A percentile compares a stretch with the other conserved stretches of the same genome.
These are phyloP conservation scores for Goniozus legneri DNA, from an alignment of 1,140 invertebrate species.

Conservation along the genomic window DNA sequence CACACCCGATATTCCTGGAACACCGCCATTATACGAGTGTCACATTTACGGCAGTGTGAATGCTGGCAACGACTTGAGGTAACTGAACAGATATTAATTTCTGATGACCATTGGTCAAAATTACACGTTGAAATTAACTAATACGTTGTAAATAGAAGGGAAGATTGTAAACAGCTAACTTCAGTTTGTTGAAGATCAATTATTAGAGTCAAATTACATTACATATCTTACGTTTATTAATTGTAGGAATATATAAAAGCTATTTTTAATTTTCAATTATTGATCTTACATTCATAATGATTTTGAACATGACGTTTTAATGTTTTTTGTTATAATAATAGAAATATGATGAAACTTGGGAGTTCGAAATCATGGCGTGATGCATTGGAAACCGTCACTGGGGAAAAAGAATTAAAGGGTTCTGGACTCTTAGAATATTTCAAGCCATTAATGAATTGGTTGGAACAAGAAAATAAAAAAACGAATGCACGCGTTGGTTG, in stretches of 20 bases:
- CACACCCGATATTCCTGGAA: conserved; percentile 59
- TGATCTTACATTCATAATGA: too few species aligned
- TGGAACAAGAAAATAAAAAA: conserved; percentile 70
- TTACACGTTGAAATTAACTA: too few species aligned
- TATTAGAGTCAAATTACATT: too few species aligned
- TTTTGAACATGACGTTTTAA: neutral
- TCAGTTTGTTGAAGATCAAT: too few species aligned
- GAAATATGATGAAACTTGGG: conserved; percentile 74
- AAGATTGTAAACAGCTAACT: too few species aligned
- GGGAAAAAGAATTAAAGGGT: conserved; percentile 69
- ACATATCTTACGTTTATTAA: too few species aligned
- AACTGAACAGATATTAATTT: too few species aligned
- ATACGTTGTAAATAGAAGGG: too few species aligned
- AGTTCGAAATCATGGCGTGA: conserved; percentile 77
- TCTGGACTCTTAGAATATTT: conserved; percentile 74
- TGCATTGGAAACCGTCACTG: conserved; percentile 75
- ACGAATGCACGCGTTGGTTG: conserved; percentile 72
- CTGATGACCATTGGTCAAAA: too few species aligned
- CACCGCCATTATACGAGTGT: conserved; percentile 71
- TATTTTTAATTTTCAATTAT: too few species aligned
- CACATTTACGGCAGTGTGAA: conserved; percentile 75
- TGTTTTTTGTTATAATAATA: conserved; percentile 38
- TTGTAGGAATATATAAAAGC: too few species aligned
- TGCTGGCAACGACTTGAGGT: conserved; percentile 62
- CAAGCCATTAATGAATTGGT: conserved; percentile 70